These are phyloP conservation scores for Drosophila watanabei DNA, from an alignment of 1,140 invertebrate species.

Conservation along the genomic window DNA sequence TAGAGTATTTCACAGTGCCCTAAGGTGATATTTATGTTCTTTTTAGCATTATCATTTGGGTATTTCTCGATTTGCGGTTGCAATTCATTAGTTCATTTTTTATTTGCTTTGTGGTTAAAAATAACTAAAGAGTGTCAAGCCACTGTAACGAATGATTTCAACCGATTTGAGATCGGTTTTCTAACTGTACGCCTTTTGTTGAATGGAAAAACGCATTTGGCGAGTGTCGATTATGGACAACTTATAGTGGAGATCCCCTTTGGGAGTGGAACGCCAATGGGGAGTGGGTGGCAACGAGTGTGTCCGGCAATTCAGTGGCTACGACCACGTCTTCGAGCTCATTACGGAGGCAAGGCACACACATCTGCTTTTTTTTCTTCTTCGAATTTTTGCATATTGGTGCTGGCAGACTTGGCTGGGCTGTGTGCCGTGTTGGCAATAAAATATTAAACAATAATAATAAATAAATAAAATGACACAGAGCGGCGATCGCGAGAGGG, in stretches of 20 bases:
- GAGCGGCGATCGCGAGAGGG: constrained; percentile 15
- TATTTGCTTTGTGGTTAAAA: constrained; percentile 3
- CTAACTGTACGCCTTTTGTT: constrained; percentile 30
- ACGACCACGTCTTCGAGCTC: constrained; percentile 53
- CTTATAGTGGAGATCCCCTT: constrained; percentile 49
- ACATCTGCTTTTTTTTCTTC: constrained; percentile 62
- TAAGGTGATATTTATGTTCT: background rate
- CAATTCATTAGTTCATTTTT: constrained; percentile 6
- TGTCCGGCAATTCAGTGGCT: constrained; percentile 55
- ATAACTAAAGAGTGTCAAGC: constrained; percentile 18
- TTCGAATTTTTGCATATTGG: constrained; percentile 68
- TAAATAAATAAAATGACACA: constrained; percentile 64
- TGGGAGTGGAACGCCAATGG: constrained; percentile 6
- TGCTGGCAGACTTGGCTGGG: constrained; percentile 44
- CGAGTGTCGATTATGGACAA: constrained; percentile 60
- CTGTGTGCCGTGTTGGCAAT: constrained; percentile 50
- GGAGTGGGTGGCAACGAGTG: constrained; percentile 41
- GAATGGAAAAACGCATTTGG: constrained; percentile 70
- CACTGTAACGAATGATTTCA: constrained; percentile 31
- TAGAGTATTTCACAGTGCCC: constrained; percentile 1
- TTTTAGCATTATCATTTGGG: constrained; percentile 20
- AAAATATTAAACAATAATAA: constrained; percentile 69
- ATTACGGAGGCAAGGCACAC: constrained; percentile 75
- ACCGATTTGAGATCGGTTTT: constrained; percentile 11
- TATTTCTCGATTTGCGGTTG: constrained; percentile 17